Evolutionary conservation across 2,888 invertebrate genomes (phyloP), one percentile per base, ranked within the genome.

Genomic region (Brachyopa scutellaris): DNA sequence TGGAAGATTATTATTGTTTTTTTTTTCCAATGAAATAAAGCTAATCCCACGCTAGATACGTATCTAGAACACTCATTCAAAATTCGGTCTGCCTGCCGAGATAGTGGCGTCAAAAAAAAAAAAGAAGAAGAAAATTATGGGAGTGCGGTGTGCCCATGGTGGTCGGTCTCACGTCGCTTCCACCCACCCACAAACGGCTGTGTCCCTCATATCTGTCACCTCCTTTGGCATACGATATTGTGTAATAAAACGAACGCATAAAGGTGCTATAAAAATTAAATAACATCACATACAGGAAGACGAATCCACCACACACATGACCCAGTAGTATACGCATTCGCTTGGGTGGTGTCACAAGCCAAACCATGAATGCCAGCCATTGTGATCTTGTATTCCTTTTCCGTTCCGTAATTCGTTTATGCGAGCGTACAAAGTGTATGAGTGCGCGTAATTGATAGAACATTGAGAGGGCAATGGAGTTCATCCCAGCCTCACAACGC

Each of bases 361-460:
- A 69, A n/a, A 59, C 40, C 55, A 77, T 77, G 77, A 77, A 66
- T 29, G 73, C 49, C 73, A 55, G n/a, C 61, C 76, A 76, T 76
- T 49, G 66, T 53, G 66, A 8, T 15, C 40, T n/a, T n/a, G n/a
- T n/a, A n/a, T n/a, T 38, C 9, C 51, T 49, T 45, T 47, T 72
- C 51, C 31, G 57, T 42, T 55, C 53, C 13, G 69, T 70, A 72
- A 59, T 78, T 73, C 66, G 51, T 66, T 73, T 67, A 64, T 59
- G 15, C n/a, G n/a, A n/a, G n/a, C n/a, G n/a, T 15, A 33, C n/a
- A 5, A 31, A 31, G 47, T 69, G 26, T n/a, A n/a, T n/a, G n/a
- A n/a, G n/a, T 70, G 38, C 40, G 77, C 66, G 80, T 80, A 80
- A 80, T 80, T 80, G 80, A 80, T 80, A 80, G 76, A 80, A 76